Evolutionary conservation across 2,113 vertebrate species (phyloP), one percentile per base, ranked within the genome.

Genomic region (Cranoglanis bouderius): DNA sequence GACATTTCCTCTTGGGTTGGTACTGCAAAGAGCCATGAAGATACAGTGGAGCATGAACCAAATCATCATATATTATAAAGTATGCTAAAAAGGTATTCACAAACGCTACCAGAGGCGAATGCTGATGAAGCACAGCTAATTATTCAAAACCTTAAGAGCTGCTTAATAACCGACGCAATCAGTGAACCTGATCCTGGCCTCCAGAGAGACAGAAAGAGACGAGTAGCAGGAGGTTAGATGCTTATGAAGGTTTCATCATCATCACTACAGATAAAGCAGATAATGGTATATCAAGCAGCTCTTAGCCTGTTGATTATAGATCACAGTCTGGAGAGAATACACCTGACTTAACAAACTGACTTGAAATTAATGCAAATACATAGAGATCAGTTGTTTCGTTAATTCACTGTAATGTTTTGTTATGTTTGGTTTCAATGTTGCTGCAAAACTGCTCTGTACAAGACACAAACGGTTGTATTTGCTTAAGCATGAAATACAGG

Each of bases 1-100:
- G 97, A 99, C 98, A 99, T 99, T 91, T 99, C 98, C 93, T 99
- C 98, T 63, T 99, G 98, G 84, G 98, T 99, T 43, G 98, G 98
- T 94, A 99, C 98, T 99, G 91, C 82, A 91, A 63, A 90, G 12
- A 92, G 49, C 85, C 3, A 80, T 75, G 29, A 88, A 32, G 21
- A 59, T 32, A 72, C 57, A 85, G n/a, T 57, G 82, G 40, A 46
- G 84, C 55, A 40, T 43, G 26, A 29, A 81, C 19, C 46, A 55
- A 65, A 85, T 80, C n/a, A 78, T 70, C 75, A 43, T 40, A 9
- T 2, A 86, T 90, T 49, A 67, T 87, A 59, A 38, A 40, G 49
- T 51, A 75, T 77, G 85, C 43, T 43, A 26, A 84, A 87, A 84
- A 67, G 46, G 65, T 51, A 74, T 81, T 75, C n/a, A 24, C 59